Percentiles rank a stretch among this genome's conserved stretches.
These are phyloP conservation scores for Trogon melanurus DNA, from an alignment of 2,113 vertebrate species.

Conservation along the genomic window DNA sequence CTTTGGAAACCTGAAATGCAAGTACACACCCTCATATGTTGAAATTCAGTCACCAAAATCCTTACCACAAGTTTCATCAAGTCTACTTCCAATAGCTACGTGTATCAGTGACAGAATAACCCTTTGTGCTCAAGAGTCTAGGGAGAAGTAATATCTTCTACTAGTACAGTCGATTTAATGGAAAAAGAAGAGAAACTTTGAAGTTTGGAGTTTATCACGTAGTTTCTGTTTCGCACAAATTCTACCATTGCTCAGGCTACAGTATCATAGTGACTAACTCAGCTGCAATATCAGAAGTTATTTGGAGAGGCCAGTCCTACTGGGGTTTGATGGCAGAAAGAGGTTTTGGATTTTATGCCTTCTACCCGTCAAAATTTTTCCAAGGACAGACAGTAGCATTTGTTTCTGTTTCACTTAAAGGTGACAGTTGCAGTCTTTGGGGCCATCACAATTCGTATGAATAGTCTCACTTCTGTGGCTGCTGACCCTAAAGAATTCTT, in stretches of 20 bases:
- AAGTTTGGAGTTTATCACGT: background rate
- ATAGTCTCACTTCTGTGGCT: background rate
- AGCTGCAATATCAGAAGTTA: background rate
- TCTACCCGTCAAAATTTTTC: background rate
- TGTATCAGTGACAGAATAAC: background rate
- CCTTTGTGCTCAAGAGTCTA: background rate
- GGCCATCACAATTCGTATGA: background rate
- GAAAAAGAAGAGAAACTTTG: background rate
- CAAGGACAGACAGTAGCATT: background rate
- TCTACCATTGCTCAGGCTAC: background rate
- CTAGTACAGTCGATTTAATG: background rate
- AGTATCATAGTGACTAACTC: background rate
- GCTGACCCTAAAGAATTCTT: background rate
- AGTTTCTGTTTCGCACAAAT: background rate
- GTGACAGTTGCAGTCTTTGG: background rate
- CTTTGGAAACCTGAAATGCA: background rate
- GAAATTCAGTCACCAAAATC: background rate
- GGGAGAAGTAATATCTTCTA: background rate
- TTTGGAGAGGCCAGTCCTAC: background rate
- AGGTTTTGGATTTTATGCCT: background rate
- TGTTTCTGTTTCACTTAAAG: background rate
- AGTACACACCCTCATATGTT: background rate
- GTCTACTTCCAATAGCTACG: background rate
- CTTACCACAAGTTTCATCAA: rapidly evolving
- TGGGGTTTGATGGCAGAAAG: background rate